Evolutionary conservation across 1,140 invertebrate species (phyloP).

Genomic region (Parasteatoda tepidariorum): DNA sequence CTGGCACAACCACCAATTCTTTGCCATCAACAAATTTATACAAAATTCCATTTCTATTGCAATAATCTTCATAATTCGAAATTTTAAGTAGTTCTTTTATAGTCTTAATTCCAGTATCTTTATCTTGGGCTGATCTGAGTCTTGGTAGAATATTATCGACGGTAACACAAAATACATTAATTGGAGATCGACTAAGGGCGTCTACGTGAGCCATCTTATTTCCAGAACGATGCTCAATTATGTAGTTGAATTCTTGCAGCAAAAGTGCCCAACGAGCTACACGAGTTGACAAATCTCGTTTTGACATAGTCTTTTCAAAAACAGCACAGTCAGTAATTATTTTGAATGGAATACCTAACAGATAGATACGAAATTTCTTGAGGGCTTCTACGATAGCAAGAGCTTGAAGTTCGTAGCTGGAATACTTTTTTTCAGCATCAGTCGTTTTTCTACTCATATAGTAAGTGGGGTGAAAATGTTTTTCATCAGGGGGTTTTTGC

Average conservation of each 20-base stretch:
- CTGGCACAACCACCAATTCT: not conserved
- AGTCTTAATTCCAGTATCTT: not conserved
- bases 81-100: not conserved
- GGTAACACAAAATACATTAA: not conserved
- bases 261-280: constrained; percentile 37
- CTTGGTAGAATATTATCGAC: not conserved
- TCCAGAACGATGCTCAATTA: constrained; percentile 36
- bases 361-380: constrained; percentile 29
- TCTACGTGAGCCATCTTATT: constrained; percentile 39
- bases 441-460: constrained; percentile 17
- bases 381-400: constrained; percentile 11
- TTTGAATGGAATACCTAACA: constrained; percentile 11
- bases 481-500: constrained; percentile 67
- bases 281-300: not conserved
- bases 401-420: not conserved
- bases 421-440: not conserved
- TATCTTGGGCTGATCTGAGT: not conserved
- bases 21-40: not conserved
- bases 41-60: not conserved
- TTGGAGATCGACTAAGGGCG: constrained; percentile 19
- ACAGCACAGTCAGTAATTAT: constrained; percentile 43
- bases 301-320: constrained; percentile 28
- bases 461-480: not conserved
- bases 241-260: no score
- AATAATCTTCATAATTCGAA: not conserved